Base-by-base conservation (phyloP, 2,888 invertebrate genomes). In the Drosophila neoperkinsi region DNA sequence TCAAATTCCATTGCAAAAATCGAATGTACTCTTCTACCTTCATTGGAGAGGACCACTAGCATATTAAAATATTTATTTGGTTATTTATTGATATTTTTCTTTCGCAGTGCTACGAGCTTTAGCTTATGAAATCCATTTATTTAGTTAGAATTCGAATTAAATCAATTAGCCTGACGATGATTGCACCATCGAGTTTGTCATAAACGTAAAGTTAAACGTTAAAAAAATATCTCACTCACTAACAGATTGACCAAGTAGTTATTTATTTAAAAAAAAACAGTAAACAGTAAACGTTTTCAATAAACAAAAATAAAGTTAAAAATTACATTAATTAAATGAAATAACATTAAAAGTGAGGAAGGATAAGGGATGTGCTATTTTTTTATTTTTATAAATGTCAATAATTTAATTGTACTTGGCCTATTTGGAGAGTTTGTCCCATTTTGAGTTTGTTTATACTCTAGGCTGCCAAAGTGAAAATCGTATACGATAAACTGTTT, bases 171-270 rank as follows among this genome's bases (percentile, higher is more conserved):
- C 4, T n/a, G 38, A 41, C 4, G 9, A 41, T 38, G n/a, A 38
- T 9, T 3, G 9, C 18, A 10, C 9, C 38, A 4, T n/a, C 41
- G n/a, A 10, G 10, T n/a, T n/a, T 4, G 10, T 10, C 10, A 38
- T 0, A 1, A 10, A n/a, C 1, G 7, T 3, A 7, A 38, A 38
- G 1, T 2, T 3, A 38, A 38, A 38, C 0, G 0, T 38, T 6
- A 6, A 16, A 36, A 34, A 18, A 16, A 36, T 38, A 18, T 18
- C 16, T 6, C 6, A 9, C n/a, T 38, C n/a, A n/a, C 38, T 1
- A n/a, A 38, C 38, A n/a, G 9, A 1, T 9, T 16, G 6, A 16
- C 16, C 16, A 36, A 16, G 5, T 5, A 5, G 13, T 16, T 16
- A 18, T 36, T 16, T 18, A 36, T 36, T 36, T 2, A 36, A 36